Base-by-base conservation (phyloP, 2,113 vertebrate genomes). In the Antigone vipio region DNA sequence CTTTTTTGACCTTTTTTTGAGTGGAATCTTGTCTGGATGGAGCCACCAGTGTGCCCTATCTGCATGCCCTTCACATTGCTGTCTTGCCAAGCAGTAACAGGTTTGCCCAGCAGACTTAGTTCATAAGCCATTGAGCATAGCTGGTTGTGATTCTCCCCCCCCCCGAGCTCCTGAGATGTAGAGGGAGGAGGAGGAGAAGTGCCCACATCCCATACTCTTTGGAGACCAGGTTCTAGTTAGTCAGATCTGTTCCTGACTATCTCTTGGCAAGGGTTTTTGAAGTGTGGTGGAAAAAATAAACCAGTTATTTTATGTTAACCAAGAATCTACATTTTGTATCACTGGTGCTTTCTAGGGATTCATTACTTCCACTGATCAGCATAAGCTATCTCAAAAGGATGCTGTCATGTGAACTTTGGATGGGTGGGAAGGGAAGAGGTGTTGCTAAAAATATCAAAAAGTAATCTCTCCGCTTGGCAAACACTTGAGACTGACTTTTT, bases 371-470 rank as follows among this genome's bases (percentile, higher is more conserved):
- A 50, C 78, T 92, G n/a, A 52, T 67, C 17, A 20, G 52, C n/a
- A 32, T 44, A 75, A 94, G 17, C 53, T 68, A 17, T 76, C 66
- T 89, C 35, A 34, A 58, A 89, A 75, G 53, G 58, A 69, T 83
- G 15, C 40, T 75, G 45, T 75, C 1, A 3, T 22, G n/a, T 73
- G 86, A 89, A 78, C 53, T 78, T 91, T 52, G 24, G 32, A 81
- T 88, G 55, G 63, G 18, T 95, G 44, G 38, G 84, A 85, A 91
- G n/a, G 64, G 34, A 93, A 93, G 68, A 83, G 60, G 38, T 92
- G 38, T 91, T 93, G 64, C 80, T 96, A 89, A 85, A 95, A 89
- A 85, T 60, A 88, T 5, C 3, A 12, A 44, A 92, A 94, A 84
- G 52, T 90, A 73, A 44, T 90, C 52, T 44, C 38, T 32, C 15